phyloP scores from a whole-genome alignment of 2,888 invertebrate genomes.

The Parnassius mnemosyne region DNA sequence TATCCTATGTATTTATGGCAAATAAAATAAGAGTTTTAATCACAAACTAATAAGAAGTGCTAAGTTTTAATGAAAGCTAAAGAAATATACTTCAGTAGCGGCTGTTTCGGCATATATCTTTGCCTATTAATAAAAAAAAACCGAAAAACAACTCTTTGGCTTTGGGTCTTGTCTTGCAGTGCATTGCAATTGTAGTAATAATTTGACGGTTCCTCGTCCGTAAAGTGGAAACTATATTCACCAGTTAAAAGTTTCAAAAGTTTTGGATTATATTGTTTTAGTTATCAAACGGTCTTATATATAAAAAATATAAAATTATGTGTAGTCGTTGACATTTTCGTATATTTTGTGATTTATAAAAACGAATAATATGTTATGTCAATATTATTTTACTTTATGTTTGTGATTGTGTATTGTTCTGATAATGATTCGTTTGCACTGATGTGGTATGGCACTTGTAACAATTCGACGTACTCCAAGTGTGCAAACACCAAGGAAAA shows the following conservation, averaged over 20 bases:
- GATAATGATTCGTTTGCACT: conserved; percentile 69
- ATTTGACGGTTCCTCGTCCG: conserved; percentile 30
- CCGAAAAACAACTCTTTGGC: too few species aligned
- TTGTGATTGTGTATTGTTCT: conserved; percentile 71
- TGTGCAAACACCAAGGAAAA: conserved; percentile 76
- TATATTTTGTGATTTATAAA: conserved; percentile 55
- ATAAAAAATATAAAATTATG: conserved; percentile 38
- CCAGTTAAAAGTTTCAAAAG: conserved; percentile 25
- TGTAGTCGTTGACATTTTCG: conserved; percentile 36
- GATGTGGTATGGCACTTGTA: conserved; percentile 79
- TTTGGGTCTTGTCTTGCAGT: conserved; percentile 28
- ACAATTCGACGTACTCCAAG: conserved; percentile 77
- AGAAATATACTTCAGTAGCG: too few species aligned
- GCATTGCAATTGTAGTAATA: conserved; percentile 36
- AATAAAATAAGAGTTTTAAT: too few species aligned
- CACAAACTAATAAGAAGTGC: too few species aligned
- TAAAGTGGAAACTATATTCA: conserved; percentile 29
- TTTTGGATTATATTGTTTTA: conserved; percentile 28
- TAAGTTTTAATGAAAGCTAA: too few species aligned
- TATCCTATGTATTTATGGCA: too few species aligned
- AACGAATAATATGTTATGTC: conserved; percentile 60
- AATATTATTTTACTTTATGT: conserved; percentile 62
- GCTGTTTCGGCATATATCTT: too few species aligned
- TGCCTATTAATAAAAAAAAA: too few species aligned
- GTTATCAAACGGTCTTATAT: conserved; percentile 26